These are phyloP conservation scores for Penaeus japonicus DNA, from an alignment of 1,140 invertebrate genomes.

Conservation along the genomic window DNA sequence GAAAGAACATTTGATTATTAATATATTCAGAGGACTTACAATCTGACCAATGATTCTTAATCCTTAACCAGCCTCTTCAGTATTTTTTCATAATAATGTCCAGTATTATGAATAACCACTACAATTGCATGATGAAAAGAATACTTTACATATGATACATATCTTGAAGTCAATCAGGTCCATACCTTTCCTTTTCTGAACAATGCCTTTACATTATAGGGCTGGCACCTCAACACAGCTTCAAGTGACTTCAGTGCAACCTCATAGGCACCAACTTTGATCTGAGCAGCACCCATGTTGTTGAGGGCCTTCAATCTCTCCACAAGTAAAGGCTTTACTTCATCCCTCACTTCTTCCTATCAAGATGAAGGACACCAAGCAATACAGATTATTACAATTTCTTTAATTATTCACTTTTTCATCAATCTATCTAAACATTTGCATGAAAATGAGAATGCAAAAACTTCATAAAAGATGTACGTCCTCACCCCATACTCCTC, in stretches of 20 bases:
- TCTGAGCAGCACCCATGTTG: constrained; percentile 88
- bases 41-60: no score
- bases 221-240: constrained; percentile 80
- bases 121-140: not conserved
- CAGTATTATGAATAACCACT: not conserved
- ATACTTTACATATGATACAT: not conserved
- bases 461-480: not conserved
- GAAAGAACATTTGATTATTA: not conserved
- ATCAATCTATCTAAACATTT: no score
- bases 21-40: no score
- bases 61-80: no score
- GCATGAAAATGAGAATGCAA: no score
- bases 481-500: constrained; percentile 56
- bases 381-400: not conserved
- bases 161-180: not conserved
- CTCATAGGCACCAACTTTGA: constrained; percentile 84
- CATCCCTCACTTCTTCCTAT: constrained; percentile 60
- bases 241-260: constrained; percentile 82
- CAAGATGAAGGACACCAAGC: not conserved
- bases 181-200: constrained; percentile 82
- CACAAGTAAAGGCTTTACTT: constrained; percentile 71
- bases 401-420: no score
- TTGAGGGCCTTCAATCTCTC: constrained; percentile 84
- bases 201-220: constrained; percentile 87
- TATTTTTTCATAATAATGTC: no score